phyloP scores from a whole-genome alignment of 2,888 invertebrate species.

The Trichopria drosophilae region DNA sequence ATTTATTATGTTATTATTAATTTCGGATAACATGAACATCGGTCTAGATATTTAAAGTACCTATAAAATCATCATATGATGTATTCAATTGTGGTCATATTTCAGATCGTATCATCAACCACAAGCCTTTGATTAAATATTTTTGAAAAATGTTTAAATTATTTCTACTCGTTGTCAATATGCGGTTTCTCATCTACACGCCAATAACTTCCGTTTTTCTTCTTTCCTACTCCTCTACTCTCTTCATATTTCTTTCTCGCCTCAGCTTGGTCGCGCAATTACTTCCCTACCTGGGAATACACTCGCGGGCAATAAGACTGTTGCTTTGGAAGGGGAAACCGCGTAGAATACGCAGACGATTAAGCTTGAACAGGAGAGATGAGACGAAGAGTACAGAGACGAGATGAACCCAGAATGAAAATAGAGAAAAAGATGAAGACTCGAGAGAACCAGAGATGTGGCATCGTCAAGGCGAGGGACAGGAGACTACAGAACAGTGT shows the following conservation, averaged over 20 bases:
- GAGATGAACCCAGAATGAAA: conserved; percentile 23
- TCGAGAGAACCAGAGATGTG: conserved; percentile 22
- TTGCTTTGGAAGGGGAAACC: conserved; percentile 28
- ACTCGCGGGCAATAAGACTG: conserved; percentile 35
- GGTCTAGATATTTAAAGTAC: no score
- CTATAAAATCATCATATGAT: no score
- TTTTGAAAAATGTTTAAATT: no score
- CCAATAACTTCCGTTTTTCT: neutral
- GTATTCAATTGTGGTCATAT: no score
- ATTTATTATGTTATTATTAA: no score
- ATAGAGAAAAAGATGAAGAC: conserved; percentile 21
- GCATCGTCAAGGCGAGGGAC: conserved; percentile 21
- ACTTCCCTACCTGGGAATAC: conserved; percentile 41
- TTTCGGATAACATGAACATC: no score
- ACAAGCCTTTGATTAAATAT: no score
- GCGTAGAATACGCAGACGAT: conserved; percentile 5
- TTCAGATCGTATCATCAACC: no score
- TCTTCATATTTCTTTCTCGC: conserved; percentile 27
- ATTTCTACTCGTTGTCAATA: no score
- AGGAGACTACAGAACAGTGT: no score
- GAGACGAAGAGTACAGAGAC: conserved; percentile 15
- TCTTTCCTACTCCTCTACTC: conserved; percentile 8
- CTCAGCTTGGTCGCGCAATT: conserved; percentile 34
- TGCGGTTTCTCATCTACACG: no score
- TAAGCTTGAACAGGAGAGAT: conserved; percentile 12